Evolutionary conservation across 2,113 vertebrate genomes (phyloP).

Genomic region (Tachuris rubrigastra): DNA sequence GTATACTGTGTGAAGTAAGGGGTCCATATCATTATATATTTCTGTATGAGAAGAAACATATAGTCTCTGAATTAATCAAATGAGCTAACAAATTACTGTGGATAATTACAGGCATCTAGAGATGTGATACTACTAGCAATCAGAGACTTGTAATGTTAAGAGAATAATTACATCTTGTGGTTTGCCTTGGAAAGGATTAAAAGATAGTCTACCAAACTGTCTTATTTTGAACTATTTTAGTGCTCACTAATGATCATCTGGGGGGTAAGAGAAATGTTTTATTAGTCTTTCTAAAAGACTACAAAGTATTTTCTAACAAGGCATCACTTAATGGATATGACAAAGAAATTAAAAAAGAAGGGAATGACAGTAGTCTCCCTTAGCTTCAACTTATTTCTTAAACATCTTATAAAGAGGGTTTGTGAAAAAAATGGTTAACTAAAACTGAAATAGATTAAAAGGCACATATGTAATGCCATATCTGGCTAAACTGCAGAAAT

Average conservation of each 20-base stretch:
- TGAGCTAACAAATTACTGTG: conserved; percentile 55
- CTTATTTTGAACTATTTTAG: background rate
- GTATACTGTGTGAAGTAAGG: conserved; percentile 35
- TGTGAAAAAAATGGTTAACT: background rate
- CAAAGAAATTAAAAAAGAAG: background rate
- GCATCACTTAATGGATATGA: background rate
- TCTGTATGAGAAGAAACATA: conserved; percentile 15
- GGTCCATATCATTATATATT: conserved; percentile 18
- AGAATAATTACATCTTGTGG: conserved; percentile 1
- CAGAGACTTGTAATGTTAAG: conserved; percentile 25
- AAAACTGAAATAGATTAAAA: background rate
- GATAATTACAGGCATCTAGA: conserved; percentile 67
- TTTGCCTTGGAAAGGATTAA: conserved; percentile 28
- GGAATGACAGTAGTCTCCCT: background rate
- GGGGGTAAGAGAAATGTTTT: background rate
- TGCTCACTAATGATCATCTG: background rate
- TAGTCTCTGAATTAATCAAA: conserved; percentile 58
- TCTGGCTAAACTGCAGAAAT: background rate
- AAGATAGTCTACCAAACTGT: background rate
- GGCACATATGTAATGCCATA: background rate
- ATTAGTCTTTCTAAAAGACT: background rate
- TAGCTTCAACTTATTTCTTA: background rate
- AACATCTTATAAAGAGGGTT: background rate
- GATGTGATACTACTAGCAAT: conserved; percentile 57
- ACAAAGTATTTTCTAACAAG: background rate